Evolutionary conservation across 2,797 vertebrate genomes (phyloP), one percentile per base, ranked within the genome.

Genomic region (Cyprinella venusta): DNA sequence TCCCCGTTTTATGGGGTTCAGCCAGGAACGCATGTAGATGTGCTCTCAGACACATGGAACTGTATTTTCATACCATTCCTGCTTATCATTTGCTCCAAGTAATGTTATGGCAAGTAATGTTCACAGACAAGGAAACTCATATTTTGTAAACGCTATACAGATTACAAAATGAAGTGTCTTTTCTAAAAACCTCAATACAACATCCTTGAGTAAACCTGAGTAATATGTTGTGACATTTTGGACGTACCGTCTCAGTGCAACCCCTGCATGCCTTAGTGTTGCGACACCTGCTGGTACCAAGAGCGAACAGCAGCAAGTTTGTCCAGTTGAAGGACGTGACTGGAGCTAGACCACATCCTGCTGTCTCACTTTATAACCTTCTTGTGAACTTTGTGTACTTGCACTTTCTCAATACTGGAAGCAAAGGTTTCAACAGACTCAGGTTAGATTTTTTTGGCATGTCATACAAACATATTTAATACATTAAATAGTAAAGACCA

Each of bases 251-350:
- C n/a, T n/a, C 74, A 16, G 30, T 3, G 2, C 30, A 33, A 67
- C 6, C 33, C 13, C 83, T 85, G 40, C 84, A 94, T 92, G 93
- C 92, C 1, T 81, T 76, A 69, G 90, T 94, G 48, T 87, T 94
- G 54, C 92, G 93, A 76, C 93, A 94, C 86, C 94, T 93, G 88
- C 90, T 94, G 83, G 38, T 92, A 56, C 42, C 92, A 85, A 93
- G 71, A 86, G 94, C 93, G 45, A 92, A 94, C 80, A 13, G 30
- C 0, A 93, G 93, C 84, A 87, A 93, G 74, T 95, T 93, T 89
- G 75, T 69, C 0, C 91, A 95, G 38, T 94, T 94, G 21, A 94
- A 91, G 72, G 91, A 95, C n/a, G 64, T 85, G 38, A 90, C 84
- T 3, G 91, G 91, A 0, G 92, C 2, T 91, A 94, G 83, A 93